Evolutionary conservation across 2,888 invertebrate species (phyloP).

Genomic region (Agrotis exclamationis): DNA sequence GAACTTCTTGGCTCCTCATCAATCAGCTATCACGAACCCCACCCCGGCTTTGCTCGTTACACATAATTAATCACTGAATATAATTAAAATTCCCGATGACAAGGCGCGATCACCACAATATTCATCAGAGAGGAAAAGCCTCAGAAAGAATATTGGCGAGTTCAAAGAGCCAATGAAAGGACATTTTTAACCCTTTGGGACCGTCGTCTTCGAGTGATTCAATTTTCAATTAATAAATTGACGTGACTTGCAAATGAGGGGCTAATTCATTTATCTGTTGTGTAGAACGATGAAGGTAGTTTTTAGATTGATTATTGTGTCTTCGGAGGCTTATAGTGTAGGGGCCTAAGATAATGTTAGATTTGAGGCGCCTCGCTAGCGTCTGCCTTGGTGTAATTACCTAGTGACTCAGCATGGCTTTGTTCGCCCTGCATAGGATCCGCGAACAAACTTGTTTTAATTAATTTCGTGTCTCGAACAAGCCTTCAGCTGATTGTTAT

Average conservation of each 20-base stretch:
- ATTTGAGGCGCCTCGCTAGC: conserved; percentile 84
- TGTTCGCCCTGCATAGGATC: conserved; percentile 90
- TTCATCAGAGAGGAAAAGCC: conserved; percentile 69
- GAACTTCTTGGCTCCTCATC: conserved; percentile 84
- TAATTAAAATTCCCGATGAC: conserved; percentile 90
- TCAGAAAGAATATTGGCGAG: conserved; percentile 74
- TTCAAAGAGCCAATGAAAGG: conserved; percentile 66
- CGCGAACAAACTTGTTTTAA: conserved; percentile 91
- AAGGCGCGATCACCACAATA: conserved; percentile 83
- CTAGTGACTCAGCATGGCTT: conserved; percentile 90
- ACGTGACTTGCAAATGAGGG: conserved; percentile 68
- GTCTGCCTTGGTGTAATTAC: conserved; percentile 87
- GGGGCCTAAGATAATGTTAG: conserved; percentile 84
- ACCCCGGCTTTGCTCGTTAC: conserved; percentile 82
- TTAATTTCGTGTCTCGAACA: conserved; percentile 91
- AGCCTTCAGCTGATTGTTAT: conserved; percentile 90
- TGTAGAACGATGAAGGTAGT: conserved; percentile 51
- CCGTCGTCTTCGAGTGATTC: conserved; percentile 61
- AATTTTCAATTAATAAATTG: conserved; percentile 65
- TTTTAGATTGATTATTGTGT: conserved; percentile 55
- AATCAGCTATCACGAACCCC: conserved; percentile 84
- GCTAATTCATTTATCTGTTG: conserved; percentile 61
- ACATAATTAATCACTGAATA: conserved; percentile 89
- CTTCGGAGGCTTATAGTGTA: conserved; percentile 71
- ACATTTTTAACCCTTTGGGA: conserved; percentile 72